phyloP scores from a whole-genome alignment of 1,140 invertebrate genomes.

The Drosophila lowei region DNA sequence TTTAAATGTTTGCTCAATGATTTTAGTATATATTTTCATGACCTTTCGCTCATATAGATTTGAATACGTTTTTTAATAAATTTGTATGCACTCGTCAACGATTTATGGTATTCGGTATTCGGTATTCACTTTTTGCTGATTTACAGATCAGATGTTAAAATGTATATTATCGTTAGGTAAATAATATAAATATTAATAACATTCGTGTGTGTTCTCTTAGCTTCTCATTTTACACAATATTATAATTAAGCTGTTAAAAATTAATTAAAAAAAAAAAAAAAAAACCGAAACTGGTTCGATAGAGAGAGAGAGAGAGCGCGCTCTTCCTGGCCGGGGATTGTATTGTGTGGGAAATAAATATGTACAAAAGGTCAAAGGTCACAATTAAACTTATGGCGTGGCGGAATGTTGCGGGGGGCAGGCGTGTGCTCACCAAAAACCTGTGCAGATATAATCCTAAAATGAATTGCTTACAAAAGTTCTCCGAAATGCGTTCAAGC shows the following conservation, averaged over 20 bases:
- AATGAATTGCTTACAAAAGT: conserved; percentile 65
- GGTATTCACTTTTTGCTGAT: conserved; percentile 64
- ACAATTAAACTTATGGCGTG: conserved; percentile 49
- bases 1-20: conserved; percentile 68
- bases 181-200: conserved; percentile 79
- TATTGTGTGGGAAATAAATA: conserved; percentile 59
- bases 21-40: conserved; percentile 72
- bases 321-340: conserved; percentile 8
- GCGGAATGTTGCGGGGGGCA: conserved; percentile 51
- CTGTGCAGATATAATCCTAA: conserved; percentile 47
- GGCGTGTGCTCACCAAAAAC: conserved; percentile 41
- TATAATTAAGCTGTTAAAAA: conserved; percentile 38
- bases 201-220: conserved; percentile 40
- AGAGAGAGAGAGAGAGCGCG: too few species aligned
- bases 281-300: conserved; percentile 13
- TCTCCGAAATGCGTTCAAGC: conserved; percentile 56
- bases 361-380: conserved; percentile 39
- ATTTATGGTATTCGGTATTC: conserved; percentile 49
- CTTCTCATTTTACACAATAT: conserved; percentile 21
- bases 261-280: conserved; percentile 26
- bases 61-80: conserved; percentile 74
- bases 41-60: conserved; percentile 77
- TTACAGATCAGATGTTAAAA: conserved; percentile 59
- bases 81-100: conserved; percentile 61
- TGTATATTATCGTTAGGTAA: conserved; percentile 67